Evolutionary conservation across 2,888 invertebrate species (phyloP), one percentile per base, ranked within the genome.

Genomic region (Brachyptera risi): DNA sequence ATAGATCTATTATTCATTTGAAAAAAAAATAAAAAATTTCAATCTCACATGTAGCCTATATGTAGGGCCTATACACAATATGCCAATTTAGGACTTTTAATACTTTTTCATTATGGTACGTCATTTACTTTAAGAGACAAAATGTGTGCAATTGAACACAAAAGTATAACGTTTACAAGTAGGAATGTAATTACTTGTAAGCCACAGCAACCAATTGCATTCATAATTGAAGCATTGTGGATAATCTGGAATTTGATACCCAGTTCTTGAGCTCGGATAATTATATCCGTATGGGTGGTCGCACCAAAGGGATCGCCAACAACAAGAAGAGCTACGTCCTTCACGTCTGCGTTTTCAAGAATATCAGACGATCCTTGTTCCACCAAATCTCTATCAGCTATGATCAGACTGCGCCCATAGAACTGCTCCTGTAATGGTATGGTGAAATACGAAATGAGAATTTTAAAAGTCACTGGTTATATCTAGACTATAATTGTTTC

Each of bases 221-320:
- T 98, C 80, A 99, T 84, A 68, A 99, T 98, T 0, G 98, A 98
- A 7, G 98, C 94, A 83, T 99, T 99, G 73, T 99, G 98, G 62
- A 98, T 81, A 49, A 98, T 84, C 78, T 86, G 81, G 58, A 86
- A 86, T 65, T 83, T 73, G 24, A 94, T 84, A n/a, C 81, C 82
- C 70, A 84, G 83, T 71, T 94, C 84, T 72, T 85, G 86, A 31
- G 97, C 97, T 70, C 98, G 80, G 60, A 99, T 76, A 59, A 97
- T 83, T 71, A 99, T 83, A 73, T 99, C 99, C 21, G 95, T 90
- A 71, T 99, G 99, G 1, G 99, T 99, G 7, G 99, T 99, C 2
- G 99, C 99, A 19, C 96, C 95, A 73, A 99, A 88, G 1, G 99
- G 99, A 80, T 99, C 99, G 7, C 99, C 99, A 57, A 99, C 96